These are phyloP conservation scores for Isurus oxyrinchus DNA, from an alignment of 2,113 vertebrate species.

Conservation along the genomic window DNA sequence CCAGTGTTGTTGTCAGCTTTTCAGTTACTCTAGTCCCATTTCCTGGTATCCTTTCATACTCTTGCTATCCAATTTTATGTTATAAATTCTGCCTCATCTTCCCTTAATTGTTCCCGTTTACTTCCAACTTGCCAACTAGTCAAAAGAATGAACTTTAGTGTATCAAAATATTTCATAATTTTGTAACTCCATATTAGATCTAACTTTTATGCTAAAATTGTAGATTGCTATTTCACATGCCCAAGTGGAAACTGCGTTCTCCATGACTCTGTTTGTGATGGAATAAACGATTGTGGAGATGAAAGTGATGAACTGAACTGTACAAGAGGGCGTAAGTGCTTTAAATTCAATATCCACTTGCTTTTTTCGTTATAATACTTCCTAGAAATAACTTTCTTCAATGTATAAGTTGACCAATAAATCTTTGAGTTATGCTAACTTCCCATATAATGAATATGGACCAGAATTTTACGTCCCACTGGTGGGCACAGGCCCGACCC, in stretches of 20 bases:
- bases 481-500: too few relatives aligned
- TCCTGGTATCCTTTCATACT: background rate
- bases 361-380: background rate
- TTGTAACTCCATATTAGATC: background rate
- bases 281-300: slow-evolving; percentile 65
- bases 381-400: background rate
- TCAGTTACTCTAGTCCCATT: background rate
- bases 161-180: background rate
- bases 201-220: background rate
- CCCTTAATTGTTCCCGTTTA: background rate
- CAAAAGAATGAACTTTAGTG: background rate
- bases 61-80: background rate
- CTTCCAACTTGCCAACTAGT: background rate
- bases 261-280: slow-evolving; percentile 65
- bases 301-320: slow-evolving; percentile 69
- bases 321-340: slow-evolving; percentile 57
- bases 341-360: background rate
- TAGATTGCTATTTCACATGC: too few relatives aligned
- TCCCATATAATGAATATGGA: background rate
- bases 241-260: slow-evolving; percentile 50
- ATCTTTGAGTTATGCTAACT: background rate
- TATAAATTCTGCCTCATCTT: background rate
- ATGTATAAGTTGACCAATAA: background rate
- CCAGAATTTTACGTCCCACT: too few relatives aligned
- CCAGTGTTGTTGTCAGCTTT: background rate